Conservation (phyloP, 2,113 vertebrate species). For the Paratilapia polleni region DNA sequence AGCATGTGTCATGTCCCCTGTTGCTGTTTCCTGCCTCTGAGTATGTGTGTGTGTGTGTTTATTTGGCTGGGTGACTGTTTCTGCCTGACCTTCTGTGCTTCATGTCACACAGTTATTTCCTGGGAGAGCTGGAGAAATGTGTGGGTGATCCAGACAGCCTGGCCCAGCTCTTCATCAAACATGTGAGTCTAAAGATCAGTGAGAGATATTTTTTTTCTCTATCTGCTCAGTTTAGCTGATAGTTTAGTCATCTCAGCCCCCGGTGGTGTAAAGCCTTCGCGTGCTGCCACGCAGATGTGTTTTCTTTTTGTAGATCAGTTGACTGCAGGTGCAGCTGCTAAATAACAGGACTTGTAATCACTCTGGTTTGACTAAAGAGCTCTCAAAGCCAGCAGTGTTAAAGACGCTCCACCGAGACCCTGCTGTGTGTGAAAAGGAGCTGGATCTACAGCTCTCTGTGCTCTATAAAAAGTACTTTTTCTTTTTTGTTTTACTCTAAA, state of each 20-base stretch:
- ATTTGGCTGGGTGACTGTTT: neutral
- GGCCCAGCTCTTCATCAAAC: constrained; percentile 90
- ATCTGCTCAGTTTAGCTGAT: constrained; percentile 18
- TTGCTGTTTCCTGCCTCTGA: constrained; percentile 24
- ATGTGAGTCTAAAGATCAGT: constrained; percentile 80
- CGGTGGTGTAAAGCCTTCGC: neutral
- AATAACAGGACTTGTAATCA: constrained; percentile 2
- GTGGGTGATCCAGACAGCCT: constrained; percentile 86
- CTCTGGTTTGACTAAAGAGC: neutral
- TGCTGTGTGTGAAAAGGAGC: constrained; percentile 5
- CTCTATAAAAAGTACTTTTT: neutral
- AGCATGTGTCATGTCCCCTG: neutral
- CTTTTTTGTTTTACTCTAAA: neutral
- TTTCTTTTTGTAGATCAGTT: constrained; percentile 9
- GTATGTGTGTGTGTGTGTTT: neutral
- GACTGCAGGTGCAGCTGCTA: constrained; percentile 35
- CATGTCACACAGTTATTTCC: constrained; percentile 83
- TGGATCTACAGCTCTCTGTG: neutral
- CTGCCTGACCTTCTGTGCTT: constrained; percentile 31
- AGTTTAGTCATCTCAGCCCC: neutral
- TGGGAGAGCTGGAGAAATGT: constrained; percentile 87
- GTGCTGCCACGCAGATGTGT: constrained; percentile 45
- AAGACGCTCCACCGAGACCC: constrained; percentile 2
- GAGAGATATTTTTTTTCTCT: neutral
- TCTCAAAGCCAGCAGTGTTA: neutral